phyloP scores from a whole-genome alignment of 1,140 invertebrate genomes.

The Camponotus pennsylvanicus region DNA sequence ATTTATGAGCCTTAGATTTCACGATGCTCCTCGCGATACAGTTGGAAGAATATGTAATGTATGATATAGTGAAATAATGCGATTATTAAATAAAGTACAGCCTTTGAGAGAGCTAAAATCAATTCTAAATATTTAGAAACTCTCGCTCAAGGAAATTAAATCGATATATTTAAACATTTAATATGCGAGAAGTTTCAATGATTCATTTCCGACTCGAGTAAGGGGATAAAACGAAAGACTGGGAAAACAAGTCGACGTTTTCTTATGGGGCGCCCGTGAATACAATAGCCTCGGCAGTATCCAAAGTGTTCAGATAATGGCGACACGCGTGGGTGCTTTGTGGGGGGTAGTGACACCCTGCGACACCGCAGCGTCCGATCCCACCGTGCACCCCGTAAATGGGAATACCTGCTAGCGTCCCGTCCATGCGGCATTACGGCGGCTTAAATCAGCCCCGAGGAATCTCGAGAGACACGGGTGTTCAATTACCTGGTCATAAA shows the following conservation, averaged over 20 bases:
- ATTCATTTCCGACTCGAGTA: neutral
- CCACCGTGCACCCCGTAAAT: conserved; percentile 65
- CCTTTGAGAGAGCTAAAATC: conserved; percentile 18
- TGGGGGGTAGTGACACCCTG: conserved; percentile 68
- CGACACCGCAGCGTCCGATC: conserved; percentile 45
- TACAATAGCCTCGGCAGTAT: conserved; percentile 34
- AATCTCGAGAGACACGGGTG: conserved; percentile 77
- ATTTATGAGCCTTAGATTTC: conserved; percentile 66
- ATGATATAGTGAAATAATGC: conserved; percentile 15
- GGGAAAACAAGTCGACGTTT: neutral
- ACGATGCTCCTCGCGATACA: conserved; percentile 40
- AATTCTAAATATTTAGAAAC: conserved; percentile 17
- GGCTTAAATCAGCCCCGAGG: conserved; percentile 78
- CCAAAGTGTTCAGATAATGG: conserved; percentile 59
- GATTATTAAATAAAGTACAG: conserved; percentile 20
- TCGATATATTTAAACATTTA: conserved; percentile 28
- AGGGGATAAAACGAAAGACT: conserved; percentile 10
- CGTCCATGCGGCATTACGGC: conserved; percentile 72
- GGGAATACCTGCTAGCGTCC: conserved; percentile 72
- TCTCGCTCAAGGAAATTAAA: conserved; percentile 1
- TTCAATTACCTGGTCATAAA: conserved; percentile 81
- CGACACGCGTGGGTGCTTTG: conserved; percentile 68
- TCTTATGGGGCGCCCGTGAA: conserved; percentile 15
- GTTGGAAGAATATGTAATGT: conserved; percentile 53
- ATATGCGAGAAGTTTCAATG: neutral